Evolutionary conservation across 1,140 invertebrate genomes (phyloP), one percentile per base, ranked within the genome.

Genomic region (Agrypnia vestita): DNA sequence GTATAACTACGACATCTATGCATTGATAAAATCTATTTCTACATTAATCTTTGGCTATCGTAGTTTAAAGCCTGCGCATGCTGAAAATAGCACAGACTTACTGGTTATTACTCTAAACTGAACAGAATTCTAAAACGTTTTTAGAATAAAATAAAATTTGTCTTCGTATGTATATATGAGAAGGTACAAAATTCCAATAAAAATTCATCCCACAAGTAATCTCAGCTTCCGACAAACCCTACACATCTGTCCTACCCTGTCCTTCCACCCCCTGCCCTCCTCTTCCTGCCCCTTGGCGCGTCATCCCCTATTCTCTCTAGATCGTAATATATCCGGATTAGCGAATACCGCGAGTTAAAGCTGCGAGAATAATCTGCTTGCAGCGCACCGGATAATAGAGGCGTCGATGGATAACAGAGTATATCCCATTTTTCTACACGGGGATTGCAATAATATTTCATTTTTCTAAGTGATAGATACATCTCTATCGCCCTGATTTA

Each of bases 301-400:
- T 35, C 61, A n/a, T 69, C 43, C 49, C n/a, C 44, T 49, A 69
- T 47, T 69, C 44, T 47, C 44, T 47, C 64, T 55, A 21, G 43
- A 59, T 55, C 71, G 78, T 80, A 82, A 82, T 82, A 82, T 82
- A 82, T 82, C 78, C 81, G 78, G 81, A 82, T 80, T 80, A 82
- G 69, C 35, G 77, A 75, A 72, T 72, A 47, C 59, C 61, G 47
- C 55, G 59, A 46, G 78, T 25, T 67, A 62, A 67, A 72, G 78
- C 69, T n/a, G 56, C 44, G 72, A 61, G 21, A 21, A 62, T 73
- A 81, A 81, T 73, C 62, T 80, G 72, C 72, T 64, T 78, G 56
- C 75, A 76, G 67, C 35, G 80, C 53, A 53, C 13, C 8, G 12
- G 43, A 47, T 69, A 69, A 49, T 43, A 53, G 69, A 76, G 71